Conservation (phyloP, 2,113 vertebrate genomes). For the Callithrix jacchus region DNA sequence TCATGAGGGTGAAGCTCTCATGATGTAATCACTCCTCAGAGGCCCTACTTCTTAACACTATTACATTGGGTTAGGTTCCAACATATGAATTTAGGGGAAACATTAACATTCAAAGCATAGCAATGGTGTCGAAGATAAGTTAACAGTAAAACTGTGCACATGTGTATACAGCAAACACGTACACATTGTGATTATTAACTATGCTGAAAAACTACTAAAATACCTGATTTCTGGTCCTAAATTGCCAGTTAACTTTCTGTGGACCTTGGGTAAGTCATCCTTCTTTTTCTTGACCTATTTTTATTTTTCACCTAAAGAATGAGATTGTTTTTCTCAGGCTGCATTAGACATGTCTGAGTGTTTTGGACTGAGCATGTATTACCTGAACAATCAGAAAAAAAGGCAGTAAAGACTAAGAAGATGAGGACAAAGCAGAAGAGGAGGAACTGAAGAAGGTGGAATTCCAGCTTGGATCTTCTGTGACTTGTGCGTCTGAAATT, state of each 20-base stretch:
- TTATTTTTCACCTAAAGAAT: neutral
- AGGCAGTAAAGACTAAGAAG: neutral
- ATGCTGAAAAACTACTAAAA: neutral
- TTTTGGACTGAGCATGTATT: neutral
- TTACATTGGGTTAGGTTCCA: neutral
- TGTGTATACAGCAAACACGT: neutral
- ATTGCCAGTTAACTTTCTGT: neutral
- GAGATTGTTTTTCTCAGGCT: neutral
- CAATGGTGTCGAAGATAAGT: neutral
- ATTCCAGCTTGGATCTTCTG: neutral
- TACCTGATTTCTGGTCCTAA: neutral
- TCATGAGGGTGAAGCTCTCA: neutral
- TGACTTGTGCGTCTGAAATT: neutral
- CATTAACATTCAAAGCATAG: neutral
- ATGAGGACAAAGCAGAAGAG: neutral
- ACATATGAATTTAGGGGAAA: neutral
- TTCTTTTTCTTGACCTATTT: neutral
- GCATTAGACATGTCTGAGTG: neutral
- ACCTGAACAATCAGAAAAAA: neutral
- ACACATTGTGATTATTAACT: neutral
- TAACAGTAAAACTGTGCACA: neutral
- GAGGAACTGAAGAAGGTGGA: neutral
- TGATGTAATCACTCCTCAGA: neutral
- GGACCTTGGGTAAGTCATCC: neutral
- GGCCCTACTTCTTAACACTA: neutral